phyloP scores from a whole-genome alignment of 2,797 vertebrate species.

The Sitta carolinensis region DNA sequence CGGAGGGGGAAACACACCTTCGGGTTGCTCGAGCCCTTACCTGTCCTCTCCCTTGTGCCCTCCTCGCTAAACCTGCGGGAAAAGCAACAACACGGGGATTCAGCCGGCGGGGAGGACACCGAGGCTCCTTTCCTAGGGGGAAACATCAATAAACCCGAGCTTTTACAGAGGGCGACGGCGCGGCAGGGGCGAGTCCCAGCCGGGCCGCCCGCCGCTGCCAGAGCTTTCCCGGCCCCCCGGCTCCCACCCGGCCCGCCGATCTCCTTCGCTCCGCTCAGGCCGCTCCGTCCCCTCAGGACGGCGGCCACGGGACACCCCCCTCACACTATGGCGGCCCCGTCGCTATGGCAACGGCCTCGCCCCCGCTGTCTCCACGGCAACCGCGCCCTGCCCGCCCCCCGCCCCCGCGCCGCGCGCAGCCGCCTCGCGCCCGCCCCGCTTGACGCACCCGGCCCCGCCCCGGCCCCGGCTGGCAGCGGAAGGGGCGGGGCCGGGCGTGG shows the following conservation, averaged over 20 bases:
- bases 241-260: background rate
- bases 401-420: background rate
- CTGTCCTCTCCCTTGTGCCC: background rate
- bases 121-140: background rate
- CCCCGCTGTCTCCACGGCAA: background rate
- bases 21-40: background rate
- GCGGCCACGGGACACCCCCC: background rate
- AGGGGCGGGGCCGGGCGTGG: background rate
- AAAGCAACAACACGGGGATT: background rate
- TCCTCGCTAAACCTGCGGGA: slow-evolving; percentile 6
- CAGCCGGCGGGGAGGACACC: background rate
- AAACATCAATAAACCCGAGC: rapidly evolving
- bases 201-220: background rate
- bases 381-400: background rate
- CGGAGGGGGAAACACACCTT: rapidly evolving
- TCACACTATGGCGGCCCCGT: background rate
- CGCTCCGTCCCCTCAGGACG: background rate
- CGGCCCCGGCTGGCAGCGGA: background rate
- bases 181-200: too few relatives aligned
- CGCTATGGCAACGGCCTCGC: background rate
- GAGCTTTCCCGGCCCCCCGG: background rate
- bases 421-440: background rate
- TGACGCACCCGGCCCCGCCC: background rate
- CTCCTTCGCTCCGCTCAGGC: background rate
- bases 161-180: background rate